These are phyloP conservation scores for Larimichthys polyactis DNA, from an alignment of 2,113 vertebrate species.

Conservation along the genomic window DNA sequence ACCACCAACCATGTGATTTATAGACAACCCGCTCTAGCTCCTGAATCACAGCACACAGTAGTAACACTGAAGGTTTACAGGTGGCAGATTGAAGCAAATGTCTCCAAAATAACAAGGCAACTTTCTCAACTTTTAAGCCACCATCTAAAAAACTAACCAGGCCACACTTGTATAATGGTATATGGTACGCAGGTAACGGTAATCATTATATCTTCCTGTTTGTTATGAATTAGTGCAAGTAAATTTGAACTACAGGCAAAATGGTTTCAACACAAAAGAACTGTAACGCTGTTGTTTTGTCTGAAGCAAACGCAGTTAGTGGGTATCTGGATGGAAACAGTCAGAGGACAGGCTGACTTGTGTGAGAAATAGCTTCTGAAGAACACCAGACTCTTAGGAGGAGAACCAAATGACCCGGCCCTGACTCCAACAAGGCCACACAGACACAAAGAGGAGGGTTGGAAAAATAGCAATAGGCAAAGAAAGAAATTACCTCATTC, in stretches of 20 bases:
- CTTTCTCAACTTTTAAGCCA: too few relatives aligned
- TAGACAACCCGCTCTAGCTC: neutral
- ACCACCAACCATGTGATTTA: neutral
- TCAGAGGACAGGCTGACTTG: neutral
- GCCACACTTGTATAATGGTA: too few relatives aligned
- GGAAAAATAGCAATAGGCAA: constrained; percentile 35
- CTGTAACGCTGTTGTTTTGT: neutral
- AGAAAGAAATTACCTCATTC: constrained; percentile 37
- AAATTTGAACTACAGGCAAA: neutral
- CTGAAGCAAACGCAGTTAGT: neutral
- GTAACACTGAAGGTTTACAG: too few relatives aligned
- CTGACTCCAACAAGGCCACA: constrained; percentile 48
- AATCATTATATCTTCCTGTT: too few relatives aligned
- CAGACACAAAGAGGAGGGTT: constrained; percentile 29
- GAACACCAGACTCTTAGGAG: constrained; percentile 32
- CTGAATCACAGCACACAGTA: too few relatives aligned
- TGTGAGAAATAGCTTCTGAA: constrained; percentile 27
- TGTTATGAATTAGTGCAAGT: too few relatives aligned
- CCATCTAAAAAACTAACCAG: too few relatives aligned
- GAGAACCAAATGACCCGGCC: constrained; percentile 34
- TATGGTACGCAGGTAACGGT: too few relatives aligned
- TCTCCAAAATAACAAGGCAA: too few relatives aligned
- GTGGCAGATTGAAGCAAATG: too few relatives aligned
- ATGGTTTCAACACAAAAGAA: neutral
- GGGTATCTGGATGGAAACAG: constrained; percentile 16